Evolutionary conservation across 2,888 invertebrate species (phyloP), one percentile per base, ranked within the genome.

Genomic region (Sclerodermus sp.): DNA sequence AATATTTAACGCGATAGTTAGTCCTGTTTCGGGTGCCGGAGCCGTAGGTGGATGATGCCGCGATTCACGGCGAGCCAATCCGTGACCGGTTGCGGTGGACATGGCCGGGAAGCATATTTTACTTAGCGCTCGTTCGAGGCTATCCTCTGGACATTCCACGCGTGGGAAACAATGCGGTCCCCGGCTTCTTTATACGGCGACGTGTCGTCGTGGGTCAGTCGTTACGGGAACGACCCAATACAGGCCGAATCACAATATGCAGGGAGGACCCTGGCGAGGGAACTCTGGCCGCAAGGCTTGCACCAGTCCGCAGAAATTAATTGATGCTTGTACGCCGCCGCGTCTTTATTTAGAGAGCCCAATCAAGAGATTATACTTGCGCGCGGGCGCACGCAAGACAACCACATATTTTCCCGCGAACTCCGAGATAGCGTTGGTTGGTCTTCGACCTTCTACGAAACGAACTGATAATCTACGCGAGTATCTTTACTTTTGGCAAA

Each of bases 81-180:
- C 54, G 52, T 47, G 53, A 41, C 53, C 54, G 64, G 57, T 63
- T 64, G 60, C 60, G 23, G 4, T 23, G 23, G 62, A 67, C 64
- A 60, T 58, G 58, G 57, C 58, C 54, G 60, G 56, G 64, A 57
- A 66, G 61, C 65, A 63, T 66, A 67, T 68, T 66, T 67, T 62
- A 67, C 50, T 53, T 51, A 55, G 48, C 52, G 36, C 38, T 39
- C 38, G 18, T 53, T 51, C 23, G 57, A 62, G 57, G 59, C 47
- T 51, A 62, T 56, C 58, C 64, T 13, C 12, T 4, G 34, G 60
- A 63, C 71, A 74, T 74, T 74, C 74, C 71, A 66, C 61, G 62
- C 74, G 73, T 74, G 74, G 73, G 74, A 74, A 74, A 74, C 74
- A 74, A 74, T 74, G 73, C 66, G 63, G 71, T 55, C 63, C 62